Conservation (phyloP, 1,140 invertebrate species). For the Neoseiulus cucumeris region DNA sequence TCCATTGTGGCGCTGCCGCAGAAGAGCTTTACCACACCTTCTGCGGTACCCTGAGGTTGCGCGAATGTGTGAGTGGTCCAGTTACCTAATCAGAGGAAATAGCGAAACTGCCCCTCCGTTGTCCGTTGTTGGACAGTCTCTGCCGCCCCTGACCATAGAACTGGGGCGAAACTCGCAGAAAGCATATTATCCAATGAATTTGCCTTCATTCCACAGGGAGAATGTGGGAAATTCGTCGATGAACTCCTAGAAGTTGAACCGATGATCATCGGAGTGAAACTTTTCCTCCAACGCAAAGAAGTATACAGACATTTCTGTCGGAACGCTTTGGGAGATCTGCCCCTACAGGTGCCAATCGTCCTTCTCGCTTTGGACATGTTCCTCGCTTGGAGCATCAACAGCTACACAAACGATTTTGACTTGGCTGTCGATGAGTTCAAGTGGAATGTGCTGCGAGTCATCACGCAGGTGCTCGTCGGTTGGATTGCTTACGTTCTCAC, state of each 20-base stretch:
- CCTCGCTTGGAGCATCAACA: neutral
- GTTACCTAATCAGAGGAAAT: no score
- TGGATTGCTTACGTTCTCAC: neutral
- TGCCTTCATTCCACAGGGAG: neutral
- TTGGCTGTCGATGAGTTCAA: neutral
- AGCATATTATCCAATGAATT: no score
- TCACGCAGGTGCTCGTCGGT: neutral
- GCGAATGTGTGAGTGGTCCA: neutral
- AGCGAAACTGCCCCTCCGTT: no score
- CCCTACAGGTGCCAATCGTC: neutral
- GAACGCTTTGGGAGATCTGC: neutral
- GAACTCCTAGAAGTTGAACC: neutral
- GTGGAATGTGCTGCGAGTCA: neutral
- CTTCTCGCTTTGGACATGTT: neutral
- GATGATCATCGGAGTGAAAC: neutral
- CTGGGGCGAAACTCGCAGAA: no score
- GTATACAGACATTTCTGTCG: neutral
- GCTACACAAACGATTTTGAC: neutral
- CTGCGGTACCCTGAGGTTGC: neutral
- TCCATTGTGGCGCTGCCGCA: neutral
- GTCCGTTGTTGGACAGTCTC: no score
- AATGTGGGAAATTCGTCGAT: neutral
- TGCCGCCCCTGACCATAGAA: no score
- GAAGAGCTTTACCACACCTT: neutral
- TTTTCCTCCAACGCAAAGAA: neutral